Base-by-base conservation (phyloP, 2,888 invertebrate genomes). In the Amphimallon solstitiale region DNA sequence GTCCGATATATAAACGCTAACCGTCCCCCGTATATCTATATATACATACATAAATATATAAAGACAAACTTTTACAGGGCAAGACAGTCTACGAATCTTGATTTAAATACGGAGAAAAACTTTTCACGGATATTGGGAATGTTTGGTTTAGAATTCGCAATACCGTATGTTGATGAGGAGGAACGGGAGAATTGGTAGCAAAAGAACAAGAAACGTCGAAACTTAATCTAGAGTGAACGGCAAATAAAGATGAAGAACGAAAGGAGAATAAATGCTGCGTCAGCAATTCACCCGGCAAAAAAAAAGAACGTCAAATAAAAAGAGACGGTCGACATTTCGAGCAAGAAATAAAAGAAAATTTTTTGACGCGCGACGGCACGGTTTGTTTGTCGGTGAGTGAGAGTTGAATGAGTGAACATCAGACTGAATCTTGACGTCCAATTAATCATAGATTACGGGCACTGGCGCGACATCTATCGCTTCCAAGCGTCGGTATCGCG, bases 391-490 rank as follows among this genome's bases (percentile, higher is more conserved):
- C 35, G 14, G 40, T 38, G 56, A 56, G 40, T 35, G 56, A 56
- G 23, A n/a, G n/a, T n/a, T 29, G 29, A 29, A 29, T 38, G 56
- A 56, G 40, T 35, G 56, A 56, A 23, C 40, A 21, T 40, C 56
- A 23, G 15, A 43, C 21, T 17, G 23, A 14, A 56, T 56, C 56
- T 40, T 56, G 56, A 56, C 56, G 40, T 56, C 23, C 56, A 56
- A 56, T 56, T 56, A 56, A 56, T 56, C 56, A 56, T 56, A 43
- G 56, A 19, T 38, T 56, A 38, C 56, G 21, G 40, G 40, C 29
- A 43, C 56, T 23, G 40, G 40, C 21, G 56, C 40, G 64, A 64
- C 64, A 56, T 64, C 46, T 46, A 64, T 56, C 64, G 64, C 37
- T 46, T 48, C 56, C 64, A 56, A 64, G 56, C 54, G 54, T 56